Evolutionary conservation across 2,888 invertebrate species (phyloP).

Genomic region (Drosophila acutilabella): DNA sequence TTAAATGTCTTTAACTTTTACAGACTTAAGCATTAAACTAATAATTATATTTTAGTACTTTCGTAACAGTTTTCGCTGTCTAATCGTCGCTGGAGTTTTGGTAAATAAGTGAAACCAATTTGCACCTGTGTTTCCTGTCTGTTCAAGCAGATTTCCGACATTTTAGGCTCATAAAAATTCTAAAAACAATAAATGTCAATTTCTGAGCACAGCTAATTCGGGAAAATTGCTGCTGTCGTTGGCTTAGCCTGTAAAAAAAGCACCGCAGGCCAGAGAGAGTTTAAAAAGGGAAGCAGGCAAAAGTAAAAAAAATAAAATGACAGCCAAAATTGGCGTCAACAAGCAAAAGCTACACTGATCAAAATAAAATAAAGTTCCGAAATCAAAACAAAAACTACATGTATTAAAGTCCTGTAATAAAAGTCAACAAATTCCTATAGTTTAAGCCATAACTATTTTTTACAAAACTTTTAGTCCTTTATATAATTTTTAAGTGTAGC

Average conservation of each 20-base stretch:
- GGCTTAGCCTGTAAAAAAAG: constrained; percentile 42
- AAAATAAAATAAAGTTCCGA: no score
- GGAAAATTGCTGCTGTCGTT: constrained; percentile 20
- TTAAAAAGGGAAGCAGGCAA: neutral
- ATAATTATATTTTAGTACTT: neutral
- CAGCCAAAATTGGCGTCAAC: no score
- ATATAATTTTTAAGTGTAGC: neutral
- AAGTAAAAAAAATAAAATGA: neutral
- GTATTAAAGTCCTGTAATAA: no score
- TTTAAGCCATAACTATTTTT: no score
- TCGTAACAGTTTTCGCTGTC: neutral
- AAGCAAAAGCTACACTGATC: no score
- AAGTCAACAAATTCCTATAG: no score
- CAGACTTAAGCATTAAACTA: neutral
- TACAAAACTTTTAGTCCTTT: no score
- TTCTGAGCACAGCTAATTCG: constrained; percentile 69
- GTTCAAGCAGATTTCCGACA: constrained; percentile 24
- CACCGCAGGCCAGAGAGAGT: constrained; percentile 26
- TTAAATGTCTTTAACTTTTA: no score
- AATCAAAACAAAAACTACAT: no score
- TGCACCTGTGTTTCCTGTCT: constrained; percentile 28
- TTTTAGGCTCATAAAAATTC: constrained; percentile 65
- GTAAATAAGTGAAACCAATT: constrained; percentile 36
- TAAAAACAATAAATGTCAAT: constrained; percentile 78
- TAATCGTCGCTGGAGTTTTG: neutral